phyloP scores from a whole-genome alignment of 2,113 vertebrate genomes.

The Syngnathus typhle region DNA sequence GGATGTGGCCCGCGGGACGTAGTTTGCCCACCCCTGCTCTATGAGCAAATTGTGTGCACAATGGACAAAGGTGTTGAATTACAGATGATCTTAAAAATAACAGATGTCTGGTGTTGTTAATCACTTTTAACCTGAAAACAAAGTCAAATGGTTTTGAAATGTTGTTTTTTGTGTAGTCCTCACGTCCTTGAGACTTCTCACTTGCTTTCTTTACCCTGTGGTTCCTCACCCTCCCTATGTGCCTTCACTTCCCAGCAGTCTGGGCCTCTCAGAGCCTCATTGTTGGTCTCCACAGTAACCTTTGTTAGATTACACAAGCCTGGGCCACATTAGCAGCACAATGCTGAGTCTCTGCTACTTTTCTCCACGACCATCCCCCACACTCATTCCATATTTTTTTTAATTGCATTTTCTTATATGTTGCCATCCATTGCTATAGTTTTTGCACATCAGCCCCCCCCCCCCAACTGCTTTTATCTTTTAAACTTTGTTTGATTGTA shows the following conservation, averaged over 20 bases:
- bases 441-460: neutral
- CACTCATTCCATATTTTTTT: neutral
- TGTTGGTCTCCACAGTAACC: slow-evolving; percentile 74
- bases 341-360: slow-evolving; percentile 50
- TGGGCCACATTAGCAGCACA: slow-evolving; percentile 71
- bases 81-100: neutral
- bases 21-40: no score
- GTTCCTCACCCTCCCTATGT: slow-evolving; percentile 33
- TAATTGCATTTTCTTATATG: neutral
- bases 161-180: slow-evolving; percentile 13
- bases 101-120: neutral
- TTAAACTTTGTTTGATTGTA: neutral
- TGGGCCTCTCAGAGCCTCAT: slow-evolving; percentile 58
- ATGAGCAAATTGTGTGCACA: neutral
- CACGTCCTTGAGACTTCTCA: slow-evolving; percentile 14
- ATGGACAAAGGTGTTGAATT: neutral
- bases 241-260: slow-evolving; percentile 39
- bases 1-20: no score
- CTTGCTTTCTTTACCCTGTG: slow-evolving; percentile 31
- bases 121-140: slow-evolving; percentile 14
- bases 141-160: slow-evolving; percentile 26
- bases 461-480: neutral
- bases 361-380: slow-evolving; percentile 19
- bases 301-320: slow-evolving; percentile 64
- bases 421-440: neutral